phyloP scores from a whole-genome alignment of 2,113 vertebrate genomes.

The Cettia cetti region DNA sequence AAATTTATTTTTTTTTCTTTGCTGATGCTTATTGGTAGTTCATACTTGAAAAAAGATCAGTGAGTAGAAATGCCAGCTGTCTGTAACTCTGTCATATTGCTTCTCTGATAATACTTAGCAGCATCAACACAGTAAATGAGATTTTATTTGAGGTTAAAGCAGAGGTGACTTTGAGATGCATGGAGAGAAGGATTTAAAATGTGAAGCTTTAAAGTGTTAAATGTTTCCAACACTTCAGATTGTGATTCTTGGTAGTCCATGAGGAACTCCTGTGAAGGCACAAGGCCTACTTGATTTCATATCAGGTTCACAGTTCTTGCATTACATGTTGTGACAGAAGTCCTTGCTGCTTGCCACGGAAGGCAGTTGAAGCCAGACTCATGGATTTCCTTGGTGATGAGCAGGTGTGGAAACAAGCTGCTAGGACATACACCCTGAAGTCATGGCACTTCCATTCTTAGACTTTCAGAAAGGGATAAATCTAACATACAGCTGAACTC shows the following conservation, averaged over 20 bases:
- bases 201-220: not conserved
- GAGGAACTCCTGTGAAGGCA: not conserved
- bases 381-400: not conserved
- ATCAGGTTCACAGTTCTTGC: not conserved
- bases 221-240: not conserved
- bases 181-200: not conserved
- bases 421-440: not conserved
- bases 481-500: not conserved
- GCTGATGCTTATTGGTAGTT: not conserved
- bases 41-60: not conserved
- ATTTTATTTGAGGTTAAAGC: not conserved
- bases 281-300: not conserved
- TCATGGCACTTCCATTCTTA: fast-evolving
- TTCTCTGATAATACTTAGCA: not conserved
- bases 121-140: not conserved
- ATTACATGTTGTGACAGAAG: not conserved
- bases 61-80: not conserved
- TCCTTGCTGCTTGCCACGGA: not conserved
- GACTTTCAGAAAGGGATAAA: not conserved
- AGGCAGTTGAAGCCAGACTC: not conserved
- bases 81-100: not conserved
- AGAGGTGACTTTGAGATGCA: not conserved
- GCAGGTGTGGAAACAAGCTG: not conserved
- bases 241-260: fast-evolving
- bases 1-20: not conserved